Conservation (phyloP, 2,113 vertebrate genomes). For the Chloropsis hardwickii region DNA sequence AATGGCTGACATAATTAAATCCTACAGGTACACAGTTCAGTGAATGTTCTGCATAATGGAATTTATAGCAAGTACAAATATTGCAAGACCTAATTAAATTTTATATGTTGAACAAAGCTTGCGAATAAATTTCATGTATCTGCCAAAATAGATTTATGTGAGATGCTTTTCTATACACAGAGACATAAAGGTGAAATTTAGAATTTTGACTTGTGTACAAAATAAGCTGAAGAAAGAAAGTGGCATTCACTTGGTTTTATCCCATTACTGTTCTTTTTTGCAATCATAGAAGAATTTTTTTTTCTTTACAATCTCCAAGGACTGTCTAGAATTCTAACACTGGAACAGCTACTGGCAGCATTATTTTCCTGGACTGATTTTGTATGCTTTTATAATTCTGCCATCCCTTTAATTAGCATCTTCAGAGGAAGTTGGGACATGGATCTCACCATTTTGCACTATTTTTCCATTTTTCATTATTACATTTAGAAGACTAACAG, state of each 20-base stretch:
- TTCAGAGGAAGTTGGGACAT: neutral
- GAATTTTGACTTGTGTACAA: neutral
- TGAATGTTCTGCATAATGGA: neutral
- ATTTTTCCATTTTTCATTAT: neutral
- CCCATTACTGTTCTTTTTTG: neutral
- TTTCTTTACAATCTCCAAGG: neutral
- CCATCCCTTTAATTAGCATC: neutral
- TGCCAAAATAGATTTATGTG: neutral
- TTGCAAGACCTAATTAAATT: neutral
- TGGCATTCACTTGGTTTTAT: neutral
- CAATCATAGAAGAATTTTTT: neutral
- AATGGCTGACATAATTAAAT: neutral
- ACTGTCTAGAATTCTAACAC: neutral
- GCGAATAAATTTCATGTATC: neutral
- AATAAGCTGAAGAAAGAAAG: neutral
- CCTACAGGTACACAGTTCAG: neutral
- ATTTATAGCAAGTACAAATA: neutral
- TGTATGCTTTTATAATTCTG: neutral
- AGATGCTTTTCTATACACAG: neutral
- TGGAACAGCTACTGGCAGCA: neutral
- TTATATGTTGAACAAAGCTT: neutral
- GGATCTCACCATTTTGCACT: neutral
- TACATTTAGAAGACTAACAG: neutral
- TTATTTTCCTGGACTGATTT: constrained; percentile 12
- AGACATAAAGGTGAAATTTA: neutral